Evolutionary conservation across 2,797 vertebrate genomes (phyloP), one percentile per base, ranked within the genome.

Genomic region (Columba guinea): DNA sequence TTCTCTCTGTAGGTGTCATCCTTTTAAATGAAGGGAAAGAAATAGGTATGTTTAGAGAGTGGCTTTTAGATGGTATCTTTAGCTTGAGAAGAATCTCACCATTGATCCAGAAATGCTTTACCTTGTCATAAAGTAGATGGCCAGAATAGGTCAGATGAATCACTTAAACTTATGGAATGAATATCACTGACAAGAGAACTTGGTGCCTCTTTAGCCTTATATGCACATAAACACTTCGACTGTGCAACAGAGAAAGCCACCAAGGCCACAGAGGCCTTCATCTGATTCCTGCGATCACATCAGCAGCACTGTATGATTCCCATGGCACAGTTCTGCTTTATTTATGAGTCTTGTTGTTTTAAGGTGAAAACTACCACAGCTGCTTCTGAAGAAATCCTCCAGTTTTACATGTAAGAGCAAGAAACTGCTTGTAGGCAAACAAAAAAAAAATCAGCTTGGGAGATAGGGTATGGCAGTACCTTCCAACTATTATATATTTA

Each of bases 311-410:
- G 20, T 87, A 37, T 91, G 89, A 76, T 90, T 96, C 59, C 9
- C 23, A 48, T 14, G 64, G 37, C 62, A 71, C 24, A 65, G 51
- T 39, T 84, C 58, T 94, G 56, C 63, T 75, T 95, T 92, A 87
- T 85, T 96, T 94, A 84, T 81, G 75, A 75, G 11, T 65, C 46
- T 83, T 30, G 56, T 71, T 91, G 90, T 91, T 92, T 92, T 91
- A 91, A 76, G 59, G 41, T 48, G 86, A 55, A 82, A 91, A 85
- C 71, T 37, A 56, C 59, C n/a, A 76, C 69, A 81, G 24, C 22
- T 71, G 12, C 73, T 87, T 92, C 95, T 93, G 77, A 93, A 94
- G 87, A 82, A 94, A 91, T 82, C 30, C 70, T 91, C 41, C 23
- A 84, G 49, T 22, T 93, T 93, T 94, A 90, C 28, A 84, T 91